phyloP scores from a whole-genome alignment of 30 jellyfish, hydroid and myxozoan species.

The Morbakka virulenta region DNA sequence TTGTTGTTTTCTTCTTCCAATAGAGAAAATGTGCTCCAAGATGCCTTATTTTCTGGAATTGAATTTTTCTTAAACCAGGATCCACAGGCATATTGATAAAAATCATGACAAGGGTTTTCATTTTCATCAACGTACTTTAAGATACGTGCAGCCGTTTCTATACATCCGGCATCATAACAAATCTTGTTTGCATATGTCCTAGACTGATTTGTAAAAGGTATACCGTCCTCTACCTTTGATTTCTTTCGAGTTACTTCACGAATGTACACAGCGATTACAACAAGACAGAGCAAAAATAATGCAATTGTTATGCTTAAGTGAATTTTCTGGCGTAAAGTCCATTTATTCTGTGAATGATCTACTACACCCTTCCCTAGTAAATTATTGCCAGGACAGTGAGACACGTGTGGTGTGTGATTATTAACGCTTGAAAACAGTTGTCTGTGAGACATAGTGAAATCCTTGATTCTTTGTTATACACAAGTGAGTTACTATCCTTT shows the following conservation, averaged over 20 bases:
- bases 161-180: slow-evolving; percentile 52
- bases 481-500: too few relatives aligned
- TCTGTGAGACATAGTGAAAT: too few relatives aligned
- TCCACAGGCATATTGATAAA: slow-evolving; percentile 66
- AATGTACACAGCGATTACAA: slow-evolving; percentile 26
- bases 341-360: too few relatives aligned
- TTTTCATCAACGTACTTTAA: slow-evolving; percentile 26
- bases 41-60: slow-evolving; percentile 44
- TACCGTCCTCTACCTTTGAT: too few relatives aligned
- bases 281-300: slow-evolving; percentile 33
- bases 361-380: too few relatives aligned
- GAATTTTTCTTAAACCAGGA: slow-evolving; percentile 39
- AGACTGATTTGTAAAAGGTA: too few relatives aligned
- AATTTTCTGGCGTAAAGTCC: slow-evolving; percentile 54
- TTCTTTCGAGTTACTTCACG: too few relatives aligned
- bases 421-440: too few relatives aligned
- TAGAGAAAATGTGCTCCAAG: slow-evolving; percentile 32
- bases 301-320: slow-evolving; percentile 38
- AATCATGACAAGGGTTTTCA: slow-evolving; percentile 53
- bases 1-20: slow-evolving; percentile 36
- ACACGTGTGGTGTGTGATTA: too few relatives aligned
- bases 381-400: too few relatives aligned
- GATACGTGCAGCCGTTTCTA: slow-evolving; percentile 45
- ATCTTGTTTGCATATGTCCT: too few relatives aligned
- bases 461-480: too few relatives aligned